phyloP scores from a whole-genome alignment of 2,797 vertebrate genomes.

The Acanthopagrus latus region DNA sequence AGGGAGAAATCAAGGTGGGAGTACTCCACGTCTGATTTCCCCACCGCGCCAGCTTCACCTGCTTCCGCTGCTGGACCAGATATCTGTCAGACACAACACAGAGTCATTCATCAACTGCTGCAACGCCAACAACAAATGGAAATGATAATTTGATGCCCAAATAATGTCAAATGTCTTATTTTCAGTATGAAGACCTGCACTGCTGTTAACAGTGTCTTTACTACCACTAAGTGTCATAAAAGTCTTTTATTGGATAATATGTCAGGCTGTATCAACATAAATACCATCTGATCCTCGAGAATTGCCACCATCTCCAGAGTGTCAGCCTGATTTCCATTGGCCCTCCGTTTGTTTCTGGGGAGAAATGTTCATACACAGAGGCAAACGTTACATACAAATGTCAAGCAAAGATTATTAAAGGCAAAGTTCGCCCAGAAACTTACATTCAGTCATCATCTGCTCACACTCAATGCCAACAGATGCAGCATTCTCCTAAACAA shows the following conservation, averaged over 20 bases:
- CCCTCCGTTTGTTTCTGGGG: conserved; percentile 17
- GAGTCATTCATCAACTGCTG: neutral
- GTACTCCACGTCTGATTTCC: conserved; percentile 42
- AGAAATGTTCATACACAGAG: neutral
- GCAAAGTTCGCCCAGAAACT: too few species aligned
- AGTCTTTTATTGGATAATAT: neutral
- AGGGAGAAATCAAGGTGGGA: conserved; percentile 66
- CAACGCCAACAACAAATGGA: accelerated
- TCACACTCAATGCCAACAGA: too few species aligned
- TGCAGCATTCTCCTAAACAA: too few species aligned
- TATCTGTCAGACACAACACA: conserved; percentile 28
- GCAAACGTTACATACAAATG: neutral
- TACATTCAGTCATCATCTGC: too few species aligned
- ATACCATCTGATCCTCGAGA: conserved; percentile 22
- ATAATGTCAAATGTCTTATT: neutral
- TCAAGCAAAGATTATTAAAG: neutral
- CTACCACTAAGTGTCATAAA: neutral
- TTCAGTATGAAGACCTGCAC: neutral
- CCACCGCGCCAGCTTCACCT: neutral
- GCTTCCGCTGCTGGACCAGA: conserved; percentile 10
- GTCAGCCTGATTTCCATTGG: conserved; percentile 1
- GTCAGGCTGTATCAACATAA: neutral
- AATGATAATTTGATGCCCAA: too few species aligned
- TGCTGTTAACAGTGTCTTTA: neutral
- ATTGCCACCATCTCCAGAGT: conserved; percentile 46